phyloP scores from a whole-genome alignment of 1,140 invertebrate genomes.

The Drosophila micromelanica region DNA sequence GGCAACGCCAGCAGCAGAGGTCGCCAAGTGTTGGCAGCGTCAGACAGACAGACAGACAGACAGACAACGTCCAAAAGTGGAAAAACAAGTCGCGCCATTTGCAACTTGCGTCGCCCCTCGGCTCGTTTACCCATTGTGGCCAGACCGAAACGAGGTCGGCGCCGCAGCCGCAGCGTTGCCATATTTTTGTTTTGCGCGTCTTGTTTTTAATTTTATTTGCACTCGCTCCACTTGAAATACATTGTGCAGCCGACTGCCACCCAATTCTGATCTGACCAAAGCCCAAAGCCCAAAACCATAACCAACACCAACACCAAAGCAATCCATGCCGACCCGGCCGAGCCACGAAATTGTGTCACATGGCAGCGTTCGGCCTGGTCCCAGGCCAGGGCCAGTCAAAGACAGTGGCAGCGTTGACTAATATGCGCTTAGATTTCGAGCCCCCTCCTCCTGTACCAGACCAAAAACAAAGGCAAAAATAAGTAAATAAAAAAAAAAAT shows the following conservation, averaged over 20 bases:
- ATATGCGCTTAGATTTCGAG: constrained; percentile 66
- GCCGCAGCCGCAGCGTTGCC: constrained; percentile 72
- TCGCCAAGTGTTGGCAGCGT: constrained; percentile 22
- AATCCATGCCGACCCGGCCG: constrained; percentile 4
- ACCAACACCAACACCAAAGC: constrained; percentile 36
- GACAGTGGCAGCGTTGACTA: constrained; percentile 62
- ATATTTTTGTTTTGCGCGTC: constrained; percentile 65
- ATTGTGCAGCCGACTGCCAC: constrained; percentile 59
- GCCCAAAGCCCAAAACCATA: background rate
- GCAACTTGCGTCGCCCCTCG: constrained; percentile 16
- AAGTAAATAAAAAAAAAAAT: constrained; percentile 6
- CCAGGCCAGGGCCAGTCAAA: constrained; percentile 64
- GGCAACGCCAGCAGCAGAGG: constrained; percentile 60
- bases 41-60: constrained; percentile 56
- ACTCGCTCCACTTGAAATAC: constrained; percentile 78
- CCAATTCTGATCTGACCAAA: constrained; percentile 27
- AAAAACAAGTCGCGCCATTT: constrained; percentile 67
- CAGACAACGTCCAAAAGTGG: constrained; percentile 63
- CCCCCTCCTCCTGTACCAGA: background rate
- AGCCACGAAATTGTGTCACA: constrained; percentile 45
- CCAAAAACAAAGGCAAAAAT: background rate
- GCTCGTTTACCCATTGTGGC: constrained; percentile 47
- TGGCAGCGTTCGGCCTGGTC: constrained; percentile 39
- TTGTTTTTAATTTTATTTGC: constrained; percentile 78
- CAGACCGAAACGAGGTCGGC: constrained; percentile 71